Percentiles rank a stretch among this genome's conserved stretches.
These are phyloP conservation scores for Argyrosomus japonicus DNA, from an alignment of 2,113 vertebrate genomes.

Conservation along the genomic window DNA sequence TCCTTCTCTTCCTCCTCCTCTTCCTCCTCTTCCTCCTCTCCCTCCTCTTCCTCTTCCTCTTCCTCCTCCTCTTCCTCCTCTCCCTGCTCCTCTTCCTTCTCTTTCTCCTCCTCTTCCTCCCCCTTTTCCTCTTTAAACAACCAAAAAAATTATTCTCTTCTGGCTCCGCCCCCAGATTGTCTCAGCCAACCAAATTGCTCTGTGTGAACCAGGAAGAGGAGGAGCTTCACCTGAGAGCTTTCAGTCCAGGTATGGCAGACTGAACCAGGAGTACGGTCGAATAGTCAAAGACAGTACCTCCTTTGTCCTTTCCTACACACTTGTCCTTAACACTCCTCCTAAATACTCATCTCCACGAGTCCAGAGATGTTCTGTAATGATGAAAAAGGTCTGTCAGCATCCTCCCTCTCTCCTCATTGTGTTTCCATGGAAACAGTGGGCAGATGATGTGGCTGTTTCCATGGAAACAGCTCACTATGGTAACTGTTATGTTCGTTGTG, in stretches of 20 bases:
- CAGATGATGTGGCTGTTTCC: conserved; percentile 41
- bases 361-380: no score
- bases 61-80: no score
- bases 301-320: no score
- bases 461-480: conserved; percentile 54
- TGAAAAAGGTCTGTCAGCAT: not conserved
- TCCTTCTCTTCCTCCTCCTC: no score
- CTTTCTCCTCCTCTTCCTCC: not conserved
- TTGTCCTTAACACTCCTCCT: no score
- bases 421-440: conserved; percentile 64
- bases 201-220: conserved; percentile 84
- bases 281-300: no score
- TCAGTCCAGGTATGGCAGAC: conserved; percentile 53
- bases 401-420: not conserved
- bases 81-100: not conserved
- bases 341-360: no score
- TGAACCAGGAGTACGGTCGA: no score
- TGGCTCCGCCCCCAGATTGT: conserved; percentile 52
- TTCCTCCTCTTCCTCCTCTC: no score
- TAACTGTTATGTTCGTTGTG: conserved; percentile 36
- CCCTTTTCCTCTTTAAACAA: no score
- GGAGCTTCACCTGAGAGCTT: conserved; percentile 45
- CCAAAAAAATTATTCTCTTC: not conserved
- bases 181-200: conserved; percentile 82
- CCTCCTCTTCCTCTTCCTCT: no score